phyloP scores from a whole-genome alignment of 2,797 vertebrate species.

The Danio choprae region DNA sequence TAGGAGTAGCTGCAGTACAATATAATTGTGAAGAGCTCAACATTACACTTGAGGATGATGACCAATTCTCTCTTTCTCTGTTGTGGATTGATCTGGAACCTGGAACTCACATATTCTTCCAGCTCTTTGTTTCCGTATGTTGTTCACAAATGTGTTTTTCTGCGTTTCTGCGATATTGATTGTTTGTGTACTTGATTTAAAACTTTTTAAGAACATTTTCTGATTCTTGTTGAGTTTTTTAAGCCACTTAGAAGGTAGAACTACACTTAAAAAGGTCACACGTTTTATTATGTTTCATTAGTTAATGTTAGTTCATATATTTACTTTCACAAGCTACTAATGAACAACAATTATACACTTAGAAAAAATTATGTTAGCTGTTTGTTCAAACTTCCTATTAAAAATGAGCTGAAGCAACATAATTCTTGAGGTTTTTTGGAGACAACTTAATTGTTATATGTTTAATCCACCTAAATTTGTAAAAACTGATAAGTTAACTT shows the following conservation, averaged over 20 bases:
- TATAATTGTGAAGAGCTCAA: slow-evolving; percentile 14
- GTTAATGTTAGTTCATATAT: no score
- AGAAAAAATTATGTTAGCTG: no score
- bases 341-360: no score
- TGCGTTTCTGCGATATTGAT: neutral
- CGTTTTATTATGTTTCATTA: no score
- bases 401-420: no score
- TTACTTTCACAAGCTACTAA: no score
- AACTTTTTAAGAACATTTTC: neutral
- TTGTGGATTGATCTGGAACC: slow-evolving; percentile 5
- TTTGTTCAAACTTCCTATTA: no score
- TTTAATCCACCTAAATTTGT: no score
- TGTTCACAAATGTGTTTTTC: neutral
- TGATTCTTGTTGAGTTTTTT: neutral
- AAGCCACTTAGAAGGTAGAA: no score
- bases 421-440: no score
- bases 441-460: no score
- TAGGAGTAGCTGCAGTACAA: neutral
- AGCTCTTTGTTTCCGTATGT: slow-evolving; percentile 15
- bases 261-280: neutral
- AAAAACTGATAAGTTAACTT: no score
- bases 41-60: neutral
- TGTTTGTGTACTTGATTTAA: neutral
- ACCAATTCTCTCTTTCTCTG: neutral
- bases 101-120: neutral